phyloP scores from a whole-genome alignment of 92 coral and sea anemone species.

The Palythoa caribaeorum region DNA sequence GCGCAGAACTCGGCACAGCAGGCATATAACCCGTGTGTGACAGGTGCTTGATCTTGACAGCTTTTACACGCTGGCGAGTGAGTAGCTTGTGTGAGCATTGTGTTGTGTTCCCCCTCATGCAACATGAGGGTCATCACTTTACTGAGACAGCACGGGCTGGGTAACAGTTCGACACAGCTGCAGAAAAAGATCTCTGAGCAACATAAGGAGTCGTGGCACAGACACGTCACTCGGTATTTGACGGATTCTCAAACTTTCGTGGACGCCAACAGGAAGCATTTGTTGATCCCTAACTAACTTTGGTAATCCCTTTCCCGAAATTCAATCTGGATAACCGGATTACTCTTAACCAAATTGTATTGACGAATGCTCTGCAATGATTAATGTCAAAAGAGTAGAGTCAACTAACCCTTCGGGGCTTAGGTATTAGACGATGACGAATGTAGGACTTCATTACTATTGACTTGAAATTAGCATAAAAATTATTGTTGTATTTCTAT shows the following conservation, averaged over 20 bases:
- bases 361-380: no score
- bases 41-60: constrained; percentile 50
- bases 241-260: not conserved
- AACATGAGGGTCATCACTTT: constrained; percentile 55
- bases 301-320: not conserved
- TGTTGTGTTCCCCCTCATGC: constrained; percentile 9
- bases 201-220: constrained; percentile 59
- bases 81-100: constrained; percentile 7
- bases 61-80: not conserved
- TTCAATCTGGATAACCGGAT: no score
- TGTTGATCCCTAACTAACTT: not conserved
- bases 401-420: no score
- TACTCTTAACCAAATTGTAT: no score
- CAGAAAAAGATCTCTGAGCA: constrained; percentile 55
- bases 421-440: no score
- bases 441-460: no score
- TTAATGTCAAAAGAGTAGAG: not conserved
- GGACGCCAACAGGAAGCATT: not conserved
- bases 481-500: no score
- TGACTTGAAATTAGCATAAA: no score
- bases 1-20: not conserved
- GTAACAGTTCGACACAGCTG: constrained; percentile 56
- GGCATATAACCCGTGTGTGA: constrained; percentile 39
- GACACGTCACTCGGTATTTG: not conserved
- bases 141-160: constrained; percentile 18